Conservation (phyloP, 53 echinoderm and acorn worm genomes). For the Paelopatides confundens region DNA sequence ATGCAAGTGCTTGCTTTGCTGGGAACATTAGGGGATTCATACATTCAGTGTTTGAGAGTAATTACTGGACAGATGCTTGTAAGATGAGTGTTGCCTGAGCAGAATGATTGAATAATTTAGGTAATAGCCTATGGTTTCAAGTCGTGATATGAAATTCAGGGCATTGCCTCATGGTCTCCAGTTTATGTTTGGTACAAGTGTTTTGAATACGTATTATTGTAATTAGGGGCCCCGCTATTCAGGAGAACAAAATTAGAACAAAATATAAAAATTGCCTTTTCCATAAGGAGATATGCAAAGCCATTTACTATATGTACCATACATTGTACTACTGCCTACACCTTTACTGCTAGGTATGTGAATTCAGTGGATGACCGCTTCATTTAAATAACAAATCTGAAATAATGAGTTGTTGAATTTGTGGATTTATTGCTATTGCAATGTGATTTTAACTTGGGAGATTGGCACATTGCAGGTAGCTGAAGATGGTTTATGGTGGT, state of each 20-base stretch:
- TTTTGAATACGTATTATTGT: slow-evolving; percentile 20
- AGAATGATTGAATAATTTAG: slow-evolving; percentile 12
- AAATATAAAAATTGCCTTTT: too few relatives aligned
- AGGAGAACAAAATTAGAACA: neutral
- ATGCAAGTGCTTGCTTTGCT: slow-evolving; percentile 11
- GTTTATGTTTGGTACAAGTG: slow-evolving; percentile 1
- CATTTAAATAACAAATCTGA: too few relatives aligned
- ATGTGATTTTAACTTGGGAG: too few relatives aligned
- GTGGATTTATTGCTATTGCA: too few relatives aligned
- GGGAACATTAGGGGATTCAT: slow-evolving; percentile 44
- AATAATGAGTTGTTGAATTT: too few relatives aligned
- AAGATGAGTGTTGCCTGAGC: slow-evolving; percentile 21
- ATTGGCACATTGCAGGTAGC: too few relatives aligned
- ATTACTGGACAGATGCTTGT: slow-evolving; percentile 26
- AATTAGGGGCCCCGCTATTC: neutral
- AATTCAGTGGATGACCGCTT: too few relatives aligned
- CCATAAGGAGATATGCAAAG: neutral
- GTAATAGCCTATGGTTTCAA: slow-evolving; percentile 20
- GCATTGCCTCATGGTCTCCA: slow-evolving; percentile 21
- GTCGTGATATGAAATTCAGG: slow-evolving; percentile 10
- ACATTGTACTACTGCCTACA: too few relatives aligned
- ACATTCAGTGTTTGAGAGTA: slow-evolving; percentile 39
- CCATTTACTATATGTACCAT: neutral
- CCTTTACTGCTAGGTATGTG: too few relatives aligned
- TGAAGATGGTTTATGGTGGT: too few relatives aligned